Evolutionary conservation across 2,888 invertebrate genomes (phyloP).

Genomic region (Tenthredo distinguenda): DNA sequence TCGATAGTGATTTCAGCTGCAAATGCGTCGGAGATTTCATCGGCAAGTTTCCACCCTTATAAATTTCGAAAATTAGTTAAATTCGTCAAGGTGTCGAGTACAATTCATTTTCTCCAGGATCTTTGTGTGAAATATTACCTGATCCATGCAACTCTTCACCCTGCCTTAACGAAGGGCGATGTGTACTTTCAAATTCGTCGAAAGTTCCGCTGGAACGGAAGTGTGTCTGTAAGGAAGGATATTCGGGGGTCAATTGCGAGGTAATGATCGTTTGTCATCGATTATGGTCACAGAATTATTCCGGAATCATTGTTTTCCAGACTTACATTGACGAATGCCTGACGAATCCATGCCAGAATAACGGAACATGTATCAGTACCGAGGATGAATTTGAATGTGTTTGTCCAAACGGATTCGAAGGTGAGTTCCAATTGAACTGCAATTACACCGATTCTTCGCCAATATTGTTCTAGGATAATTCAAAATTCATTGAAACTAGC

Average conservation of each 20-base stretch:
- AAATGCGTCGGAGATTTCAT: conserved; percentile 79
- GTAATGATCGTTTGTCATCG: conserved; percentile 60
- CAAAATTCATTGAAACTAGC: not conserved
- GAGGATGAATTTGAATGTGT: conserved; percentile 77
- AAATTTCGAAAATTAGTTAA: not conserved
- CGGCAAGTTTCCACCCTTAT: conserved; percentile 72
- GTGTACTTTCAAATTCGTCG: conserved; percentile 69
- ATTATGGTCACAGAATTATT: not conserved
- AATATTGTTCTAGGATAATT: not conserved
- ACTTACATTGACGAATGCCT: conserved; percentile 76
- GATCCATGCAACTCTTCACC: conserved; percentile 80
- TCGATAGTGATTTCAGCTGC: conserved; percentile 76
- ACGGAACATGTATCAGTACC: conserved; percentile 79
- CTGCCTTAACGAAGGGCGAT: conserved; percentile 81
- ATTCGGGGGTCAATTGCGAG: conserved; percentile 79
- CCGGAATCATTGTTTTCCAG: conserved; percentile 57
- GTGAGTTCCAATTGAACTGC: conserved; percentile 55
- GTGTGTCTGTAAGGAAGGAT: conserved; percentile 80
- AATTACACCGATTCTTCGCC: not conserved
- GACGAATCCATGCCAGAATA: conserved; percentile 79
- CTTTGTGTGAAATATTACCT: conserved; percentile 79
- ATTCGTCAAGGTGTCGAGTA: not conserved
- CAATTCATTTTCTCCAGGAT: conserved; percentile 74
- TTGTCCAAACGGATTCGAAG: conserved; percentile 74
- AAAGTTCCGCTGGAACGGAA: conserved; percentile 68